A percentile compares a stretch with the other conserved stretches of the same genome.
phyloP scores from a whole-genome alignment of 1,140 invertebrate species.

The Eriocheir sinensis region DNA sequence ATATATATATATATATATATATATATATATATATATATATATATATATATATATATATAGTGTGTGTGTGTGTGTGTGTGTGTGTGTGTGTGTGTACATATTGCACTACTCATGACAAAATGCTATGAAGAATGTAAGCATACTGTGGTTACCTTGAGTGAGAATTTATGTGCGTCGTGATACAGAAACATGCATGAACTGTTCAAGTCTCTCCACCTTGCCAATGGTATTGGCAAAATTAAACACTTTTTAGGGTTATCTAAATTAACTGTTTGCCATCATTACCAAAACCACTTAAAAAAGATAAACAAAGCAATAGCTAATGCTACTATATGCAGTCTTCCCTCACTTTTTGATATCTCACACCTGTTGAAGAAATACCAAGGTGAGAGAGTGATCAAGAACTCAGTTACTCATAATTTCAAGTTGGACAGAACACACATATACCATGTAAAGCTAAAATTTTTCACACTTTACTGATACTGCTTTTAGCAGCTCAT shows the following conservation, averaged over 20 bases:
- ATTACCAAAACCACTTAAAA: slow-evolving; percentile 9
- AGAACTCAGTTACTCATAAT: slow-evolving; percentile 6
- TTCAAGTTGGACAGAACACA: too few relatives aligned
- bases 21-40: slow-evolving; percentile 39
- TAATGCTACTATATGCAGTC: background rate
- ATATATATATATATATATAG: slow-evolving; percentile 33
- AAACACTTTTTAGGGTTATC: background rate
- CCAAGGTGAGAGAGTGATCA: background rate
- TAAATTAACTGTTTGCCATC: background rate
- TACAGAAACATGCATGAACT: background rate
- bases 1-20: slow-evolving; percentile 27
- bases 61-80: background rate
- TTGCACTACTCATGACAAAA: background rate
- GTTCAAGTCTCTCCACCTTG: background rate
- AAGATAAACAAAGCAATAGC: slow-evolving; percentile 1
- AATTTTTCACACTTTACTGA: too few relatives aligned
- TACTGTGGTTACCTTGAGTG: too few relatives aligned
- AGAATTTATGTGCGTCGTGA: too few relatives aligned
- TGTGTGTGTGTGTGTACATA: background rate
- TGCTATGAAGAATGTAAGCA: too few relatives aligned
- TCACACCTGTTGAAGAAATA: slow-evolving; percentile 16
- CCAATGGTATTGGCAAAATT: background rate
- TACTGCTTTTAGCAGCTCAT: too few relatives aligned
- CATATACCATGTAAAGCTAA: too few relatives aligned
- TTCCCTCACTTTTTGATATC: background rate